Percentiles rank a stretch among this genome's conserved stretches.
phyloP scores from a whole-genome alignment of 2,888 invertebrate genomes.

The Eugnorisma glareosa region DNA sequence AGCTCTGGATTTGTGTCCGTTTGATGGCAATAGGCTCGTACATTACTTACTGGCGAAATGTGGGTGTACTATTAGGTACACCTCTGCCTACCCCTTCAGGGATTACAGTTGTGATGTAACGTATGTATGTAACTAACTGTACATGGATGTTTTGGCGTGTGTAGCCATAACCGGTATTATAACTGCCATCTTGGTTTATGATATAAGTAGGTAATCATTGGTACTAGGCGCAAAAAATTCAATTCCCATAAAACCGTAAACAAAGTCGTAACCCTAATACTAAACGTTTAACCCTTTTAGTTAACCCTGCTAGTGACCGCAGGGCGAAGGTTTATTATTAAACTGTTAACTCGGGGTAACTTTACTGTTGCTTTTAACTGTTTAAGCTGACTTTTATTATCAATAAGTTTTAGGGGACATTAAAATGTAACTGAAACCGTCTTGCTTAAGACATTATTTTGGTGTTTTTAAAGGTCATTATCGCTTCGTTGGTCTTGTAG shows the following conservation, averaged over 20 bases:
- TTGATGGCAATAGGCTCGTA: too few relatives aligned
- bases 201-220: not conserved
- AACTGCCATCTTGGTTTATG: not conserved
- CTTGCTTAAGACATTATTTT: not conserved
- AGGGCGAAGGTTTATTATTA: conserved; percentile 68
- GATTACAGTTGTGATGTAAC: too few relatives aligned
- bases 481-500: too few relatives aligned
- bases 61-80: too few relatives aligned
- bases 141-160: not conserved
- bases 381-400: conserved; percentile 59
- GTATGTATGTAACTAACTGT: too few relatives aligned
- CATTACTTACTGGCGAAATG: too few relatives aligned
- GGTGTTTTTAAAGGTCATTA: not conserved
- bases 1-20: too few relatives aligned
- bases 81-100: too few relatives aligned
- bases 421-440: conserved; percentile 19
- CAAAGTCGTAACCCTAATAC: conserved; percentile 58
- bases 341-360: conserved; percentile 70
- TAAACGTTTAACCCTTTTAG: conserved; percentile 65
- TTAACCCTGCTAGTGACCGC: conserved; percentile 70
- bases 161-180: not conserved
- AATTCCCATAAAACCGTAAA: conserved; percentile 60
- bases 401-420: conserved; percentile 39
- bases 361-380: conserved; percentile 64
- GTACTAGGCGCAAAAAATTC: conserved; percentile 15